Conservation (phyloP, 2,888 invertebrate species). For the Drosophila rellima region DNA sequence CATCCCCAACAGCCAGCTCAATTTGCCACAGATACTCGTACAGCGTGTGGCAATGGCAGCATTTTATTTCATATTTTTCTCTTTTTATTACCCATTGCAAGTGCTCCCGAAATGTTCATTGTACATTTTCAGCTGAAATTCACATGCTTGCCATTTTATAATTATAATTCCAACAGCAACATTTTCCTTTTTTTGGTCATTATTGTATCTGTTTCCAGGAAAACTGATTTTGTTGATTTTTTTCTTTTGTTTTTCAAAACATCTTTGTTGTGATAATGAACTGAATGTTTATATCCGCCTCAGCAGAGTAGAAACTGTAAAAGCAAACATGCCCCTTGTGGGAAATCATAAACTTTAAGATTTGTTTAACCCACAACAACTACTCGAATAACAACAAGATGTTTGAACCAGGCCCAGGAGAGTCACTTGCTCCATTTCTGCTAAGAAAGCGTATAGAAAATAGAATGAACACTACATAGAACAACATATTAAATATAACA, state of each 20-base stretch:
- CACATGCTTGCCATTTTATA: background rate
- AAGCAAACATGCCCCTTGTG: conserved; percentile 22
- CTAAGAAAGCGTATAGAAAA: too few species aligned
- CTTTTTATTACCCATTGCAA: background rate
- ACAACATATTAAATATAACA: too few species aligned
- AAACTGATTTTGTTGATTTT: conserved; percentile 11
- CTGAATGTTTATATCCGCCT: conserved; percentile 16
- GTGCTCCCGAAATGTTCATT: background rate
- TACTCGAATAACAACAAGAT: conserved; percentile 8
- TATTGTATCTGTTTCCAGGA: conserved; percentile 5
- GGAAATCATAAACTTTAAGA: conserved; percentile 26
- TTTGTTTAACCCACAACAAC: conserved; percentile 31
- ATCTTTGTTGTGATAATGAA: conserved; percentile 19
- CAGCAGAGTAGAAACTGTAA: conserved; percentile 1
- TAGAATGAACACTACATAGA: too few species aligned
- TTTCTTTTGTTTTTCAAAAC: background rate
- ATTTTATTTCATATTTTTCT: background rate
- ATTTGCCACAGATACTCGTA: conserved; percentile 1
- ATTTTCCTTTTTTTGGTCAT: too few species aligned
- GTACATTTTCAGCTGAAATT: background rate
- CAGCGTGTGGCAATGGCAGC: background rate
- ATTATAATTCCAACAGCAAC: background rate
- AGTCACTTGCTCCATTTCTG: background rate
- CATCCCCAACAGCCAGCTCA: background rate
- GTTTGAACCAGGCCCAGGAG: conserved; percentile 27